Evolutionary conservation across 1,140 invertebrate species (phyloP), one percentile per base, ranked within the genome.

Genomic region (Rhagoletis pomonella): DNA sequence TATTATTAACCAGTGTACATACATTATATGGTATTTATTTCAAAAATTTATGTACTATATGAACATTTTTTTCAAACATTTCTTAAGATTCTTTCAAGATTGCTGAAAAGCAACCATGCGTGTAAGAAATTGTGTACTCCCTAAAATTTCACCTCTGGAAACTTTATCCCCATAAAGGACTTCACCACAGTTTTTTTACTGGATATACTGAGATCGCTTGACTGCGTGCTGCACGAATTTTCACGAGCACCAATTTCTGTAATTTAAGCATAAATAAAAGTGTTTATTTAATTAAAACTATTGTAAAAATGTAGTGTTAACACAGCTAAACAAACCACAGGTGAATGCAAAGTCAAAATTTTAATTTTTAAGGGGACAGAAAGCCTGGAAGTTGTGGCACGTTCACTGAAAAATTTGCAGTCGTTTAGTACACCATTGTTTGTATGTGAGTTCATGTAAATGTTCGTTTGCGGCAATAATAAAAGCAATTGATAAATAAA

Each of bases 401-500:
- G 67, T 39, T 69, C 39, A 67, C 29, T 67, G 42, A 44, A 73
- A 42, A 44, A 42, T 73, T 47, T 44, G 44, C 67, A 44, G 0
- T 73, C 0, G 44, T 73, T 73, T 73, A 29, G 12, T 47, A 44
- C 67, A 3, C 42, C 19, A 44, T 44, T 4, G 42, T 47, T 55
- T 55, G 42, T 73, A 17, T 44, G 67, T 14, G 10, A n/a, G 67
- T 47, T 73, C 44, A 10, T 73, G 42, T 73, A 42, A 67, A 67
- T 73, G 67, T 73, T 2, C 14, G 1, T 39, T 4, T 44, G 10
- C 39, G 67, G 67, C 67, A 73, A 73, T 29, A 47, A 10, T 73
- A 47, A 44, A 73, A 73, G 44, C 39, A 73, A 73, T 67, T 9
- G 42, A 73, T 73, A 73, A 73, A 73, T 73, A 73, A 73, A 73